Evolutionary conservation across 2,888 invertebrate species (phyloP).

Genomic region (Crematogaster levior): DNA sequence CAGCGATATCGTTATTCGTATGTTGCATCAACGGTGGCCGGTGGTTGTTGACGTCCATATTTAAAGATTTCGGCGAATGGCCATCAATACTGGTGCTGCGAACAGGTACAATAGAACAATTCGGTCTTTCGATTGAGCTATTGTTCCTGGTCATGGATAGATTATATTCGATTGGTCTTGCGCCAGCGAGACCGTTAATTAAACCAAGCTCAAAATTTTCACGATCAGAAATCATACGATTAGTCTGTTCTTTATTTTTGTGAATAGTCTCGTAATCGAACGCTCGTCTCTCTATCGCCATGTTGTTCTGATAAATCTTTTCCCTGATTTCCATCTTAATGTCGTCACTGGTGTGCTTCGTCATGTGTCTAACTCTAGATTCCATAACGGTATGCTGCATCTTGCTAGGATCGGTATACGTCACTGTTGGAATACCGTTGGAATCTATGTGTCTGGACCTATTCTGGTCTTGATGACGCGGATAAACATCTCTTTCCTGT

Average conservation of each 20-base stretch:
- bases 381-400: slow-evolving; percentile 74
- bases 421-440: slow-evolving; percentile 76
- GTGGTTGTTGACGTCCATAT: slow-evolving; percentile 64
- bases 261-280: slow-evolving; percentile 77
- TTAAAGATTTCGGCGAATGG: slow-evolving; percentile 71
- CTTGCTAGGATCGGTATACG: slow-evolving; percentile 79
- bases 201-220: slow-evolving; percentile 68
- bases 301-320: slow-evolving; percentile 76
- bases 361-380: slow-evolving; percentile 68
- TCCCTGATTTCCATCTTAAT: slow-evolving; percentile 76
- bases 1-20: slow-evolving; percentile 73
- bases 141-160: slow-evolving; percentile 56
- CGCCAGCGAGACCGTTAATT: slow-evolving; percentile 45
- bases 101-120: slow-evolving; percentile 64
- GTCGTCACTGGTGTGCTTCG: slow-evolving; percentile 75
- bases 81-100: slow-evolving; percentile 64
- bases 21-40: slow-evolving; percentile 63
- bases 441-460: slow-evolving; percentile 72
- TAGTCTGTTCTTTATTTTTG: slow-evolving; percentile 71
- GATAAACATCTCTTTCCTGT: slow-evolving; percentile 73
- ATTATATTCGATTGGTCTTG: slow-evolving; percentile 67
- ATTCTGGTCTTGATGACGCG: slow-evolving; percentile 70
- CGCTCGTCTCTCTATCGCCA: slow-evolving; percentile 68
- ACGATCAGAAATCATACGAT: slow-evolving; percentile 58
- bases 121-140: slow-evolving; percentile 67